phyloP scores from a whole-genome alignment of 2,113 vertebrate genomes.

The Butorides virescens region DNA sequence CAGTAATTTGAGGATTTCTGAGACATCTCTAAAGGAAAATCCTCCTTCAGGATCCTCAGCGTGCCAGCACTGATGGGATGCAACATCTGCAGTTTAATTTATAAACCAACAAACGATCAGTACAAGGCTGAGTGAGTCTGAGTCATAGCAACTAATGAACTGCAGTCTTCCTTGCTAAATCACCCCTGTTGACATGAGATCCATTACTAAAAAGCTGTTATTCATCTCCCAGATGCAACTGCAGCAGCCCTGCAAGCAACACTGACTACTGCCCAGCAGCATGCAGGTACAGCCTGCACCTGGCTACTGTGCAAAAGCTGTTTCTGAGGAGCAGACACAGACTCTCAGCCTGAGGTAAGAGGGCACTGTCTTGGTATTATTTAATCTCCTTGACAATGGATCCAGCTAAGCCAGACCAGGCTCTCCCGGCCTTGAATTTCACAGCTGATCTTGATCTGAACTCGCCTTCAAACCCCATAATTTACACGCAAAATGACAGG shows the following conservation, averaged over 20 bases:
- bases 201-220: conserved; percentile 42
- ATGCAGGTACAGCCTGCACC: not conserved
- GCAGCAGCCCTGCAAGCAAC: not conserved
- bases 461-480: not conserved
- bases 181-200: conserved; percentile 32
- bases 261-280: not conserved
- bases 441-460: conserved; percentile 9
- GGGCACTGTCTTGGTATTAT: not conserved
- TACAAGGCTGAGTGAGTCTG: conserved; percentile 11
- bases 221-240: not conserved
- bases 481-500: not conserved
- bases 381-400: not conserved
- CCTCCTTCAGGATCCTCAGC: not conserved
- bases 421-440: not conserved
- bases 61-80: not conserved
- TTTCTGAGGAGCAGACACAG: conserved; percentile 21
- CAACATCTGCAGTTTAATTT: conserved; percentile 30
- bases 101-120: not conserved
- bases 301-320: not conserved
- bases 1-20: not conserved
- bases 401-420: not conserved
- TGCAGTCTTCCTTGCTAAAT: conserved; percentile 25
- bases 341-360: not conserved
- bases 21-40: not conserved
- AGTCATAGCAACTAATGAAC: conserved; percentile 45